phyloP scores from a whole-genome alignment of 2,113 vertebrate genomes.

The Platanista minor region DNA sequence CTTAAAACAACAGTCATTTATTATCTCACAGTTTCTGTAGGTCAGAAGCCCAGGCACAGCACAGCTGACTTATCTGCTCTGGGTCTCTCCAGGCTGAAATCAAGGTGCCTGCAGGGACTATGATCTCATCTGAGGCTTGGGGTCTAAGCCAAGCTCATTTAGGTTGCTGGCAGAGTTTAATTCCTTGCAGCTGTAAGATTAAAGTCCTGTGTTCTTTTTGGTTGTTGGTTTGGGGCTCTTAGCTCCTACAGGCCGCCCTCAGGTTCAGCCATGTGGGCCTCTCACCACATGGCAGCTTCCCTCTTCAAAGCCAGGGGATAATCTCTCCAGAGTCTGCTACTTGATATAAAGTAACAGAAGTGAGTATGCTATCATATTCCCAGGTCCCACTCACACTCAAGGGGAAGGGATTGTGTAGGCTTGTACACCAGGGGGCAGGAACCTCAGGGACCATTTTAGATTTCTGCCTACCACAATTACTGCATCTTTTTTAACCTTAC shows the following conservation, averaged over 20 bases:
- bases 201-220: background rate
- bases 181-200: background rate
- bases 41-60: background rate
- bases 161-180: background rate
- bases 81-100: background rate
- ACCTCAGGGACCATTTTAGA: background rate
- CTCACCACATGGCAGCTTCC: background rate
- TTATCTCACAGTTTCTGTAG: background rate
- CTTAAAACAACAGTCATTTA: background rate
- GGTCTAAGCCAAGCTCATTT: background rate
- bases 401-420: background rate
- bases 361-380: background rate
- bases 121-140: background rate
- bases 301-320: background rate
- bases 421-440: fast-evolving
- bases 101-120: background rate
- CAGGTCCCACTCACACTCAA: background rate
- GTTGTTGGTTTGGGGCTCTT: background rate
- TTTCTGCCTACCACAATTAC: background rate
- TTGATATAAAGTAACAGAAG: background rate
- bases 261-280: background rate
- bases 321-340: background rate
- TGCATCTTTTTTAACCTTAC: background rate
- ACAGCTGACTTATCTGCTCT: background rate
- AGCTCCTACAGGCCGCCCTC: background rate